A percentile compares a stretch with the other conserved stretches of the same genome.
phyloP scores from a whole-genome alignment of 2,888 invertebrate genomes.

The Microctonus hyperodae region DNA sequence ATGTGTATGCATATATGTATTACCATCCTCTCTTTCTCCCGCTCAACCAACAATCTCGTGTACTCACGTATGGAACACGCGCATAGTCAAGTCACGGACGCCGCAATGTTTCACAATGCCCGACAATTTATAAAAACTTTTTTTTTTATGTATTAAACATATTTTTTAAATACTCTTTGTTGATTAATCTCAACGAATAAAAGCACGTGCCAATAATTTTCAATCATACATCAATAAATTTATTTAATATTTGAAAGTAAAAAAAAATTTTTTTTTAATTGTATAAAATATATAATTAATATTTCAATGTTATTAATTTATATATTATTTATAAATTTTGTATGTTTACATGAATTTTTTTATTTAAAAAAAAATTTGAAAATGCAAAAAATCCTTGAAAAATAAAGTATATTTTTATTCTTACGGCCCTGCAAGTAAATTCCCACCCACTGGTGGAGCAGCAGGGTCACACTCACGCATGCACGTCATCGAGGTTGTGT shows the following conservation, averaged over 20 bases:
- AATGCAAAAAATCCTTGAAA: conserved; percentile 1
- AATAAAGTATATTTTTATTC: conserved; percentile 9
- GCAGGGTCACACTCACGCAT: conserved; percentile 39
- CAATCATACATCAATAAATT: too few relatives aligned
- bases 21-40: conserved; percentile 31
- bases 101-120: conserved; percentile 22
- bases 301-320: too few relatives aligned
- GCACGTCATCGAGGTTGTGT: conserved; percentile 29
- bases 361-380: not conserved
- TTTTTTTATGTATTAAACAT: not conserved
- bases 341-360: too few relatives aligned
- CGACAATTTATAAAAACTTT: not conserved
- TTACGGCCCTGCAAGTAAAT: conserved; percentile 29
- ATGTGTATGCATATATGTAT: not conserved
- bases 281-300: too few relatives aligned
- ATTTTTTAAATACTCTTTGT: not conserved
- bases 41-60: conserved; percentile 32
- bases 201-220: too few relatives aligned
- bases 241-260: too few relatives aligned
- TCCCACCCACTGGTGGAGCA: conserved; percentile 27
- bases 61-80: conserved; percentile 31
- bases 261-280: too few relatives aligned
- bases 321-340: too few relatives aligned
- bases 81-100: conserved; percentile 21
- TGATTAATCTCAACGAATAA: too few relatives aligned